Evolutionary conservation across 2,797 vertebrate species (phyloP).

Genomic region (Pelobates cultripes): DNA sequence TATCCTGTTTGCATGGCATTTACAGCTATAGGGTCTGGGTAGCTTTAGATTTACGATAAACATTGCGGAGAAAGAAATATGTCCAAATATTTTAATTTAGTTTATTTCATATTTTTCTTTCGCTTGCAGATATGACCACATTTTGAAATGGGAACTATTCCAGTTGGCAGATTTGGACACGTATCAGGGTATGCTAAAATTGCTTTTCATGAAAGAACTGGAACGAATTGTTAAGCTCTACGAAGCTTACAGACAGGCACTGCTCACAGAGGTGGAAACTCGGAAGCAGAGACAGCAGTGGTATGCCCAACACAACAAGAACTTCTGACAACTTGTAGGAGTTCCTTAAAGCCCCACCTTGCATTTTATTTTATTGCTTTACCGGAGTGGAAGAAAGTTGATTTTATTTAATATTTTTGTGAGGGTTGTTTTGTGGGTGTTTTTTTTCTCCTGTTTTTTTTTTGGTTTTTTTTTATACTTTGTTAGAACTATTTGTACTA

Average conservation of each 20-base stretch:
- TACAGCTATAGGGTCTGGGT: no score
- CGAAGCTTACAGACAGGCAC: slow-evolving; percentile 92
- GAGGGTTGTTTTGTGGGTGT: no score
- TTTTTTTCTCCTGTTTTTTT: no score
- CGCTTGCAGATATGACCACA: slow-evolving; percentile 91
- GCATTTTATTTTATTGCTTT: no score
- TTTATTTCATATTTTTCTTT: slow-evolving; percentile 34
- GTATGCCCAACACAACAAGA: slow-evolving; percentile 82
- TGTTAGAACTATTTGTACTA: no score
- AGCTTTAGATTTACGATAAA: no score
- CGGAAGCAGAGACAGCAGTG: slow-evolving; percentile 94
- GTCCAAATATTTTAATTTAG: not conserved
- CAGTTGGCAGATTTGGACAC: slow-evolving; percentile 97
- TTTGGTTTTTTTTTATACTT: no score
- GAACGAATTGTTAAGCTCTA: slow-evolving; percentile 97
- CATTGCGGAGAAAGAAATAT: no score
- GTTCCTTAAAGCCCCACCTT: no score
- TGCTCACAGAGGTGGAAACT: slow-evolving; percentile 89
- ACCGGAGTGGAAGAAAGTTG: no score
- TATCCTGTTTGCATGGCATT: no score
- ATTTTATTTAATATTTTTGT: no score
- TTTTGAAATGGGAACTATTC: slow-evolving; percentile 98
- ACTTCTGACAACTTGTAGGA: slow-evolving; percentile 68
- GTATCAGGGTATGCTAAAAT: slow-evolving; percentile 97
- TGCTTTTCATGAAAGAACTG: slow-evolving; percentile 99